phyloP scores from a whole-genome alignment of 2,113 vertebrate species.

The Brevimyrus niger region DNA sequence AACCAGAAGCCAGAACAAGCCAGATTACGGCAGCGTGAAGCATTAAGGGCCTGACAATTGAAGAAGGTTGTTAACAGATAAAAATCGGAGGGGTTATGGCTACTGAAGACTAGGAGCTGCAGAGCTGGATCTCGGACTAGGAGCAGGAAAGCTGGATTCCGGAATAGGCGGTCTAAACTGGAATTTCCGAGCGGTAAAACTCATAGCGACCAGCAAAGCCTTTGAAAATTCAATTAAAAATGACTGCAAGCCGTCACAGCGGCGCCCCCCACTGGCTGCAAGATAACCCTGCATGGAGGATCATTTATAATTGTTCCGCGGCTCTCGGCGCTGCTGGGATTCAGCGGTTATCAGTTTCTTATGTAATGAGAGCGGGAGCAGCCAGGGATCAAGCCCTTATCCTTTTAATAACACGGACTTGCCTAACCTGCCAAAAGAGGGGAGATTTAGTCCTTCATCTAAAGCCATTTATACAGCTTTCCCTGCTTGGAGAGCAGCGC shows the following conservation, averaged over 20 bases:
- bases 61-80: not conserved
- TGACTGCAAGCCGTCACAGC: not conserved
- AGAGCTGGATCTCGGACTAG: not conserved
- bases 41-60: not conserved
- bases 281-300: not conserved
- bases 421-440: not conserved
- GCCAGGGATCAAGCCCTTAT: not conserved
- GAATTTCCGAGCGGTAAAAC: not conserved
- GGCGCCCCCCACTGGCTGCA: not conserved
- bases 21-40: not conserved
- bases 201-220: not conserved
- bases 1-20: not conserved
- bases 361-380: not conserved
- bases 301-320: not conserved
- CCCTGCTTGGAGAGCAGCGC: not conserved
- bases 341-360: not conserved
- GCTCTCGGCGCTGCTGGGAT: not conserved
- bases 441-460: not conserved
- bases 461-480: not conserved
- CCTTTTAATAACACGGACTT: not conserved
- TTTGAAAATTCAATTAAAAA: not conserved
- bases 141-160: not conserved
- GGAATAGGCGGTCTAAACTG: not conserved
- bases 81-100: not conserved
- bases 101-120: not conserved